Base-by-base conservation (phyloP, 2,113 vertebrate species). In the Ifrita kowaldi region DNA sequence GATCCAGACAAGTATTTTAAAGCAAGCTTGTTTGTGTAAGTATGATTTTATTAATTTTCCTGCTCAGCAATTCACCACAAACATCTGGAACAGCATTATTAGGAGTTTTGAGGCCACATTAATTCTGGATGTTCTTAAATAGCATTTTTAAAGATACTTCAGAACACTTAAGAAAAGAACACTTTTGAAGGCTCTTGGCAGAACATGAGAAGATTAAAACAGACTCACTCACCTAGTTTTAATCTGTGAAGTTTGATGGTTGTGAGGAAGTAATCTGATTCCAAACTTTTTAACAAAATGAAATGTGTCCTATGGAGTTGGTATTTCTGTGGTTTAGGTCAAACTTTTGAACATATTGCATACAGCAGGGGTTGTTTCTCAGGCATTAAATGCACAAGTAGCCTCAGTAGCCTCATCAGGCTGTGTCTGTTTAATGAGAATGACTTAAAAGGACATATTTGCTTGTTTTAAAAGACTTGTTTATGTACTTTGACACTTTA, bases 141-240 rank as follows among this genome's bases (percentile, higher is more conserved):
- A 92, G 53, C 75, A 85, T 87, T 93, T 96, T 91, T 80, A 92
- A 71, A 65, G 68, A 67, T 67, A 74, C 59, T 90, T 93, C 89
- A 88, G 81, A 95, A 87, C 59, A 84, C 63, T 87, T 89, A 87
- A 87, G 89, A 87, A 94, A 62, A 73, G 78, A 92, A 75, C 35
- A 86, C 15, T 94, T 96, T 77, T 90, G 85, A 96, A 97, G 68
- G 56, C 63, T 88, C 63, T 93, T 96, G 93, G 92, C 96, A 96
- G 71, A 92, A 93, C 85, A 93, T 96, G 24, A 94, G 82, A 96
- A 80, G 56, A 52, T 70, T 95, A 84, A 88, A 92, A 67, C 7
- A 88, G 77, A 86, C 75, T 70, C 46, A 68, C 80, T 78, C 83
- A 82, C 88, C 71, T 92, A 74, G 37, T 77, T 18, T 84, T 87